phyloP scores from a whole-genome alignment of 2,113 vertebrate genomes.

The Ploceus nigricollis region DNA sequence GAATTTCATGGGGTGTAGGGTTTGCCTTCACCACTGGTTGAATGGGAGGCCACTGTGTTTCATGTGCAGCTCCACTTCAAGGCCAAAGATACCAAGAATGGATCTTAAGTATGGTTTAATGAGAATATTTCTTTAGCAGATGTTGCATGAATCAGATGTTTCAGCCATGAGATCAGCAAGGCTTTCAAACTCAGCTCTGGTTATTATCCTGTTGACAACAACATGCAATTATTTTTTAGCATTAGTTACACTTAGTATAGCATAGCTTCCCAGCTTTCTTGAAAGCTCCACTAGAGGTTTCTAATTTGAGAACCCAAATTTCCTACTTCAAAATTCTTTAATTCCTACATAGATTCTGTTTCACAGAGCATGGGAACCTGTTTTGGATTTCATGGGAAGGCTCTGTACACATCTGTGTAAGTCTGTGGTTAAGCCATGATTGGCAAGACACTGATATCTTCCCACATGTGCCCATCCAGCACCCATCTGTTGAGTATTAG shows the following conservation, averaged over 20 bases:
- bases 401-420: background rate
- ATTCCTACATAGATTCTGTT: background rate
- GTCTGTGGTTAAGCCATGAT: background rate
- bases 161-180: background rate
- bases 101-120: background rate
- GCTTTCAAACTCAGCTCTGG: background rate
- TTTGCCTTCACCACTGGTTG: background rate
- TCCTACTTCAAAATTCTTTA: background rate
- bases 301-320: background rate
- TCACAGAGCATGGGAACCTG: background rate
- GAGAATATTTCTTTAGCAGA: constrained; percentile 1
- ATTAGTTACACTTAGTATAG: background rate
- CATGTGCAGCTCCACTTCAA: background rate
- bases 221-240: background rate
- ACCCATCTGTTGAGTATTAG: background rate
- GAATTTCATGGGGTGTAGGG: background rate
- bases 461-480: background rate
- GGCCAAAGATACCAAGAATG: background rate
- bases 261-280: background rate
- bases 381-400: background rate
- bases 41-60: background rate
- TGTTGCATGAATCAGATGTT: background rate
- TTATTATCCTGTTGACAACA: background rate
- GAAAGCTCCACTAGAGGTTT: background rate
- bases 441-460: accelerated